Percentiles rank a stretch among this genome's conserved stretches.
Conservation (phyloP, 2,113 vertebrate species). For the Hipposideros armiger region DNA sequence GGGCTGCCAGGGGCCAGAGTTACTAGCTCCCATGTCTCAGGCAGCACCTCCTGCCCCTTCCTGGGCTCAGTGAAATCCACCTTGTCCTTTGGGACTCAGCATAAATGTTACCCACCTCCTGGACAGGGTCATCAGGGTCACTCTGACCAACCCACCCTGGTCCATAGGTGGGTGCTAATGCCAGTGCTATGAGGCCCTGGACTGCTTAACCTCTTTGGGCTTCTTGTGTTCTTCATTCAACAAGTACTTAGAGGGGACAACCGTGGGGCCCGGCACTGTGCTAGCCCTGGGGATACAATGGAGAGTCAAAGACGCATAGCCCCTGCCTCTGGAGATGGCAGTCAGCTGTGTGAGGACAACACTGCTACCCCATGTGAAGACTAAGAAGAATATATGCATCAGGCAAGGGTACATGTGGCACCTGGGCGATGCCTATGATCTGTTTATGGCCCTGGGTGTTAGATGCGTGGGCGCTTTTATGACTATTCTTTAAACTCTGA, state of each 20-base stretch:
- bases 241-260: background rate
- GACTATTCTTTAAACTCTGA: background rate
- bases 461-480: fast-evolving
- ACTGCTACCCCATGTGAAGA: fast-evolving
- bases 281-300: fast-evolving
- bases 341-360: fast-evolving
- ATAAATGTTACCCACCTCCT: background rate
- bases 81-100: background rate
- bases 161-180: background rate
- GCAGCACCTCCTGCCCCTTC: background rate
- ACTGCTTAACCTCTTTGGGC: background rate
- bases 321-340: background rate
- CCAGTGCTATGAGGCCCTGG: background rate
- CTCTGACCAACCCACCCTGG: background rate
- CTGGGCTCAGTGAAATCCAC: background rate
- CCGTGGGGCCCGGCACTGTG: background rate
- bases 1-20: background rate
- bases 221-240: background rate
- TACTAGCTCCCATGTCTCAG: background rate
- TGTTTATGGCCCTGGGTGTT: background rate
- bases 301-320: background rate
- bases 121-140: background rate
- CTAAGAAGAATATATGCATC: fast-evolving
- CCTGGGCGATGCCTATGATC: fast-evolving
- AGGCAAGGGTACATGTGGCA: background rate